phyloP scores from a whole-genome alignment of 2,888 invertebrate species.

The Tinea trinotella region DNA sequence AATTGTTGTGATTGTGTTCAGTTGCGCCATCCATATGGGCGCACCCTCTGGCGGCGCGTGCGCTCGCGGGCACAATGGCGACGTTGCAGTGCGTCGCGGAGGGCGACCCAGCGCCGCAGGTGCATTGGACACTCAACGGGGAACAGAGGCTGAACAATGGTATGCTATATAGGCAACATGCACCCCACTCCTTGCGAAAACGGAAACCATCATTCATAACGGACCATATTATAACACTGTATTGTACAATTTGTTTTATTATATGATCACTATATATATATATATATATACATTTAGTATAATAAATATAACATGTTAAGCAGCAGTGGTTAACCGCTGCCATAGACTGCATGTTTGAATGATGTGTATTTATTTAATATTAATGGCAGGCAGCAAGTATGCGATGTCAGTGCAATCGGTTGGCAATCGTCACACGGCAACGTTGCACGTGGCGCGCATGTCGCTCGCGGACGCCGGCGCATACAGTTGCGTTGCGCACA shows the following conservation, averaged over 20 bases:
- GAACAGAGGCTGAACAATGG: constrained; percentile 76
- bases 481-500: constrained; percentile 78
- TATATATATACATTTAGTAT: no score
- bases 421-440: constrained; percentile 75
- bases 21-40: constrained; percentile 83
- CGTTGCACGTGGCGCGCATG: constrained; percentile 71
- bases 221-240: no score
- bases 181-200: neutral
- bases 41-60: constrained; percentile 80
- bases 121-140: constrained; percentile 80
- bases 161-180: constrained; percentile 29
- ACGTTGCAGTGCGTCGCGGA: constrained; percentile 82
- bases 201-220: no score
- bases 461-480: constrained; percentile 74
- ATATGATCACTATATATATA: no score
- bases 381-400: constrained; percentile 49
- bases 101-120: constrained; percentile 80
- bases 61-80: constrained; percentile 76
- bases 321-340: no score
- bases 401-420: constrained; percentile 39
- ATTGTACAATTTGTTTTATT: no score
- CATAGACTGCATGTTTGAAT: no score
- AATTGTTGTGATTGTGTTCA: constrained; percentile 36
- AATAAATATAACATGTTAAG: no score
- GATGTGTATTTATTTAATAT: neutral